Evolutionary conservation across 1,140 invertebrate species (phyloP).

Genomic region (Atta texana): DNA sequence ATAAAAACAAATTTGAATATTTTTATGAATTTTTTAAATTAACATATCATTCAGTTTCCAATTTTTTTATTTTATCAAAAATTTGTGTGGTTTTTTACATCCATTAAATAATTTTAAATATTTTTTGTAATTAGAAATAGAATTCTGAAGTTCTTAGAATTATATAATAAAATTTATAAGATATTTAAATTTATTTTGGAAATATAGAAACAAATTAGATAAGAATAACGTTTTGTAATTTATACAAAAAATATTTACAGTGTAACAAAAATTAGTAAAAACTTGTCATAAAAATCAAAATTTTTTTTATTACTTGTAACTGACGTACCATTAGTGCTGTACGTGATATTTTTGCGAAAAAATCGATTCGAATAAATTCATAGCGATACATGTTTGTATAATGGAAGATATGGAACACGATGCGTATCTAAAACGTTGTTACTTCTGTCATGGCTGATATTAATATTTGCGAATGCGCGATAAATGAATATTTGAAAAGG

Average conservation of each 20-base stretch:
- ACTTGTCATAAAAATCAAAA: neutral
- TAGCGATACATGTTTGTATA: neutral
- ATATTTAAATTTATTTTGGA: neutral
- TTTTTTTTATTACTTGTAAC: neutral
- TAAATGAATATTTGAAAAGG: conserved; percentile 27
- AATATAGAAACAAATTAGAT: neutral
- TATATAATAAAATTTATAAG: neutral
- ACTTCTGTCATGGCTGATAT: conserved; percentile 6
- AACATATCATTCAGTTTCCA: neutral
- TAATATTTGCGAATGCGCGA: conserved; percentile 35
- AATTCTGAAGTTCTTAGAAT: neutral
- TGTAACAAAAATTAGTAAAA: conserved; percentile 15
- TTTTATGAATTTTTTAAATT: neutral
- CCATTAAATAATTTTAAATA: conserved; percentile 9
- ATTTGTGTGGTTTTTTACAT: neutral
- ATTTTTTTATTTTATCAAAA: neutral
- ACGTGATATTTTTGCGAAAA: neutral
- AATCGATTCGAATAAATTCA: conserved; percentile 5
- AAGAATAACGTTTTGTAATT: neutral
- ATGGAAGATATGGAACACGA: neutral
- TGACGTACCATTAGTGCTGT: neutral
- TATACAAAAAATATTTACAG: neutral
- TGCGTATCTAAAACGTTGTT: conserved; percentile 3
- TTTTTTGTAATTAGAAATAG: neutral
- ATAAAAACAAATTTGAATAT: neutral